phyloP scores from a whole-genome alignment of 64 coral and sea anemone species.

The Exaiptasia diaphana region DNA sequence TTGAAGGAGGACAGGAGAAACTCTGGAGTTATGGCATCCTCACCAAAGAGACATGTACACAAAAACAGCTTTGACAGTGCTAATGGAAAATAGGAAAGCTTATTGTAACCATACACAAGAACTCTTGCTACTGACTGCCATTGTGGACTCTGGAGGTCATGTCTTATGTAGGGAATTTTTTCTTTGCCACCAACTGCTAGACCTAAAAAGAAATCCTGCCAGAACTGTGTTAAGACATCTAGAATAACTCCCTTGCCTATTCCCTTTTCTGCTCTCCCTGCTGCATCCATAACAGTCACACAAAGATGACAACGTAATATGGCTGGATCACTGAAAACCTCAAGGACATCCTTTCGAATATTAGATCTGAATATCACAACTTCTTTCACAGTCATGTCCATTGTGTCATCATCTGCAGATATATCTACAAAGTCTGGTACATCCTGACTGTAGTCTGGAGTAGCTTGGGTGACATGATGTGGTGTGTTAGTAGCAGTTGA shows the following conservation, averaged over 20 bases:
- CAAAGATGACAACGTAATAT: neutral
- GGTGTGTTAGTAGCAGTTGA: no score
- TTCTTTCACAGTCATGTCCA: no score
- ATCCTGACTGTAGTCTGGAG: no score
- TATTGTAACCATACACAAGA: slow-evolving; percentile 29
- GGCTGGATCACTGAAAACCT: neutral
- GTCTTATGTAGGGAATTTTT: slow-evolving; percentile 58
- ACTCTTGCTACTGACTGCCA: slow-evolving; percentile 57
- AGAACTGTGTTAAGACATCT: slow-evolving; percentile 15
- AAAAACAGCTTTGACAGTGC: slow-evolving; percentile 34
- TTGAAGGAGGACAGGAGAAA: slow-evolving; percentile 17
- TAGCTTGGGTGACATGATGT: no score
- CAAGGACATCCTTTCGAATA: slow-evolving; percentile 3
- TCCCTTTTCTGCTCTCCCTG: neutral
- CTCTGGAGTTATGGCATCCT: neutral
- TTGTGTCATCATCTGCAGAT: no score
- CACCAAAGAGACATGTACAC: slow-evolving; percentile 44
- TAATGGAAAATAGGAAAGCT: slow-evolving; percentile 41
- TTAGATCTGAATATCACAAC: neutral
- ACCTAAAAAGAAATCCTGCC: neutral
- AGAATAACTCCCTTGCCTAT: slow-evolving; percentile 31
- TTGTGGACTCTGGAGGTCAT: slow-evolving; percentile 38
- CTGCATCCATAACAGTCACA: neutral
- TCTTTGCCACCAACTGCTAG: neutral
- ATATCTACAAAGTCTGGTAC: no score